These are phyloP conservation scores for Vandiemenella viatica DNA, from an alignment of 2,888 invertebrate species.

Conservation along the genomic window DNA sequence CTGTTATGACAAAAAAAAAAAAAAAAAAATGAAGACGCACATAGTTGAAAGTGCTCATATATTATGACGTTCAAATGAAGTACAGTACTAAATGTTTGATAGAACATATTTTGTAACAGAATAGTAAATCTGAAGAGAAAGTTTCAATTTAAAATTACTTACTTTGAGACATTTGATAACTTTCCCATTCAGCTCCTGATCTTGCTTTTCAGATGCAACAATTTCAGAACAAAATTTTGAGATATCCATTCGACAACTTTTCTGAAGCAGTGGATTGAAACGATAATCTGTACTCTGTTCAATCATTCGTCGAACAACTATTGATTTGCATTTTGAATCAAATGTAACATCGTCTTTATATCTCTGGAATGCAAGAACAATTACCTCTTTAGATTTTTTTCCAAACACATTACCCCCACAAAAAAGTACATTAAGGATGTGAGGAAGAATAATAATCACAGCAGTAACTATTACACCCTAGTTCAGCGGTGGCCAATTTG, in stretches of 20 bases:
- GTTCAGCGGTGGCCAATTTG: too few relatives aligned
- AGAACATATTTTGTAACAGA: background rate
- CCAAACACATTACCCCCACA: slow-evolving; percentile 1
- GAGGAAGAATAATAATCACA: too few relatives aligned
- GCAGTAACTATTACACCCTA: too few relatives aligned
- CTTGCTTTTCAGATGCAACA: slow-evolving; percentile 26
- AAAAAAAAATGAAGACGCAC: too few relatives aligned
- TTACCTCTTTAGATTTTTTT: too few relatives aligned
- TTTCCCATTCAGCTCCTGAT: slow-evolving; percentile 68
- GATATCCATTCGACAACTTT: slow-evolving; percentile 69
- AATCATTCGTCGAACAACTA: slow-evolving; percentile 76
- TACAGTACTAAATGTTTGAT: background rate
- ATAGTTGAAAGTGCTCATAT: too few relatives aligned
- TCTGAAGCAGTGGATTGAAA: slow-evolving; percentile 70
- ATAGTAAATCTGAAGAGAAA: too few relatives aligned
- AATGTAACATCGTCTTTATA: slow-evolving; percentile 64
- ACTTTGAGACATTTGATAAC: slow-evolving; percentile 67
- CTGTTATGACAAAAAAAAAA: too few relatives aligned
- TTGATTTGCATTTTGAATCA: slow-evolving; percentile 64
- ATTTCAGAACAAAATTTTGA: slow-evolving; percentile 49
- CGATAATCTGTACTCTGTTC: slow-evolving; percentile 83
- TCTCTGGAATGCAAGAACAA: slow-evolving; percentile 39
- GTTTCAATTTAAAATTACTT: background rate
- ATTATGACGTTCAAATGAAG: too few relatives aligned
- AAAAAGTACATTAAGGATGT: slow-evolving; percentile 1